Evolutionary conservation across 1,140 invertebrate species (phyloP).

Genomic region (Sinonovacula constricta): DNA sequence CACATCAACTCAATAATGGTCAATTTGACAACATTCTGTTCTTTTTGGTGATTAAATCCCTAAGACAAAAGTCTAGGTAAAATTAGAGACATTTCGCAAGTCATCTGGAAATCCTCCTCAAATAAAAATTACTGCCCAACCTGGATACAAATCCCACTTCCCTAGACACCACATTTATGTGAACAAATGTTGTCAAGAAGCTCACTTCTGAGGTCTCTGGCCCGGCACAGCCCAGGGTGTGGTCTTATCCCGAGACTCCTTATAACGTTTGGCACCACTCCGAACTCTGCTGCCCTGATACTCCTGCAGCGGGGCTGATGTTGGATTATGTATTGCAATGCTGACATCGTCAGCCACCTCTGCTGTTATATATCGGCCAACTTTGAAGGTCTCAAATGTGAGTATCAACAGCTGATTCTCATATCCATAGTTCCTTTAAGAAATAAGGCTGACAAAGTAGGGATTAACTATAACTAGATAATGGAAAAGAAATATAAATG

Average conservation of each 20-base stretch:
- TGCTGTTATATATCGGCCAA: constrained; percentile 38
- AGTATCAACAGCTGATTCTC: constrained; percentile 38
- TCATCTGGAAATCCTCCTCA: too few species aligned
- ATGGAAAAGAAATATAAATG: too few species aligned
- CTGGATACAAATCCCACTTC: background rate
- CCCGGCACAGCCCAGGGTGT: constrained; percentile 39
- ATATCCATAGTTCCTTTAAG: constrained; percentile 22
- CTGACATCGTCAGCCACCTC: constrained; percentile 13
- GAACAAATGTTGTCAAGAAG: too few species aligned
- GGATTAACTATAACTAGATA: too few species aligned
- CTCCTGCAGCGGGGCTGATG: background rate
- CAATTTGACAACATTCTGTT: too few species aligned
- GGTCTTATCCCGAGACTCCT: constrained; percentile 11
- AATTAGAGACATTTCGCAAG: too few species aligned
- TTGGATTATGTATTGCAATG: too few species aligned
- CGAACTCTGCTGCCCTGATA: constrained; percentile 9
- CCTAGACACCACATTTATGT: background rate
- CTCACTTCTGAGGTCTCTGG: constrained; percentile 39
- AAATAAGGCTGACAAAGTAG: too few species aligned
- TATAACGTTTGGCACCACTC: constrained; percentile 35
- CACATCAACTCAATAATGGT: too few species aligned
- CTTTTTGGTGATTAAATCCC: too few species aligned
- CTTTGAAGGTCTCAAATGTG: constrained; percentile 41
- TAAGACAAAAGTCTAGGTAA: too few species aligned
- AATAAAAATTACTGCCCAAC: background rate